Percentiles rank a stretch among this genome's conserved stretches.
Evolutionary conservation across 23 tunicate genomes (phyloP).

Genomic region (Ascidia mentula): DNA sequence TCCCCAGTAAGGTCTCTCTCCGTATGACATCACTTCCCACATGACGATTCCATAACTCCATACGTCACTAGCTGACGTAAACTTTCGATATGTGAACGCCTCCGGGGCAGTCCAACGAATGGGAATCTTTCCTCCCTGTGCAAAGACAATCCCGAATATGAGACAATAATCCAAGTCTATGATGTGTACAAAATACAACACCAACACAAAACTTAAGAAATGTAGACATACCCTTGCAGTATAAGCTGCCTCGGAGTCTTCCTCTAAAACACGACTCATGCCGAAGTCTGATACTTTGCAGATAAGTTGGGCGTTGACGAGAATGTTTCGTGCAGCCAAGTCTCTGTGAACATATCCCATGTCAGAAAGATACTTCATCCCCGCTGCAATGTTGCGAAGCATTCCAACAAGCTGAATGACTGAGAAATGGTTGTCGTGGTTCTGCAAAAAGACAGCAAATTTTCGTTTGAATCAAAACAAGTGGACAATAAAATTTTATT

Average conservation of each 20-base stretch:
- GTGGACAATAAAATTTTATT: too few species aligned
- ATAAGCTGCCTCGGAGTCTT: conserved; percentile 76
- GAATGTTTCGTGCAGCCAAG: conserved; percentile 83
- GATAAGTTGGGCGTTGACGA: conserved; percentile 76
- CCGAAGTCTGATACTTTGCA: conserved; percentile 99
- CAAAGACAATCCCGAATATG: not conserved
- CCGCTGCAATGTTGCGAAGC: conserved; percentile 86
- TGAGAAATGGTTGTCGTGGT: conserved; percentile 74
- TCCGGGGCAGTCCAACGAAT: conserved; percentile 99
- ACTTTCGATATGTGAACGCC: conserved; percentile 87
- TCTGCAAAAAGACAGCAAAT: conserved; percentile 39
- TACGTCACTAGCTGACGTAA: conserved; percentile 96
- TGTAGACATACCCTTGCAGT: conserved; percentile 63
- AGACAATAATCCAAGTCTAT: not conserved
- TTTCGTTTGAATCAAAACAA: too few species aligned
- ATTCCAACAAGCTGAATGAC: conserved; percentile 85
- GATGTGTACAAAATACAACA: not conserved
- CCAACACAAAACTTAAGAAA: not conserved
- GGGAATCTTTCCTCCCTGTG: conserved; percentile 93
- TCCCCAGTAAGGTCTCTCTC: conserved; percentile 99
- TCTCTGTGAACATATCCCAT: conserved; percentile 99
- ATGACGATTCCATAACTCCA: conserved; percentile 99
- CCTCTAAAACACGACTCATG: conserved; percentile 80
- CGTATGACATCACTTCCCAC: conserved; percentile 99
- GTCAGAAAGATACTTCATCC: conserved; percentile 96